phyloP scores from a whole-genome alignment of 2,113 vertebrate genomes.

The Prunella fulvescens region DNA sequence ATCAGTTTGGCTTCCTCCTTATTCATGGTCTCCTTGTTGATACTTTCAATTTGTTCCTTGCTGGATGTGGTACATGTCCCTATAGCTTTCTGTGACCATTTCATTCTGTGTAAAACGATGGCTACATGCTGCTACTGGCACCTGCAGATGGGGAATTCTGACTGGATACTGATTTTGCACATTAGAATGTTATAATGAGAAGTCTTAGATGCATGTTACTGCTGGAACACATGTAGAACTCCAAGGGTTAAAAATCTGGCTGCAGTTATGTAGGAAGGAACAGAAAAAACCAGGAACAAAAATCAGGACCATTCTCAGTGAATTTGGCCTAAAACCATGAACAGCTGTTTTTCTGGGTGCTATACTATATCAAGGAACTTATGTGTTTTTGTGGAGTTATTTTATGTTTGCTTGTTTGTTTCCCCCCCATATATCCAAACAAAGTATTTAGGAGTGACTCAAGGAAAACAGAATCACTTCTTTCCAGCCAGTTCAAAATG shows the following conservation, averaged over 20 bases:
- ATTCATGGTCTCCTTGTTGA: not conserved
- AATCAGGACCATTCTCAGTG: not conserved
- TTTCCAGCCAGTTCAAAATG: not conserved
- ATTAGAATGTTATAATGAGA: not conserved
- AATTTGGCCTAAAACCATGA: not conserved
- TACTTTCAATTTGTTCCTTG: not conserved
- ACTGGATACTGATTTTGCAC: not conserved
- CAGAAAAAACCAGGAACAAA: not conserved
- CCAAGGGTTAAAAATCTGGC: not conserved
- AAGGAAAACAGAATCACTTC: not conserved
- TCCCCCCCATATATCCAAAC: not conserved
- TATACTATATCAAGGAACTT: not conserved
- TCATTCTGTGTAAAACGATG: not conserved
- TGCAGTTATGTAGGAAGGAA: not conserved
- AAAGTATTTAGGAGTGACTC: not conserved
- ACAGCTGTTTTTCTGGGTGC: not conserved
- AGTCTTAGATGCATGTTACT: not conserved
- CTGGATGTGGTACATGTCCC: not conserved
- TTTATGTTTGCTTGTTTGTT: not conserved
- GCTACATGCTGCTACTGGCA: not conserved
- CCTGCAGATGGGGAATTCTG: not conserved
- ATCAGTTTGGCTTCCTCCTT: not conserved
- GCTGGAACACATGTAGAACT: not conserved
- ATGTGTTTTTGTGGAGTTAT: not conserved
- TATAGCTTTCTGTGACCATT: not conserved